phyloP scores from a whole-genome alignment of 2,888 invertebrate genomes.

The Anodontia alba region DNA sequence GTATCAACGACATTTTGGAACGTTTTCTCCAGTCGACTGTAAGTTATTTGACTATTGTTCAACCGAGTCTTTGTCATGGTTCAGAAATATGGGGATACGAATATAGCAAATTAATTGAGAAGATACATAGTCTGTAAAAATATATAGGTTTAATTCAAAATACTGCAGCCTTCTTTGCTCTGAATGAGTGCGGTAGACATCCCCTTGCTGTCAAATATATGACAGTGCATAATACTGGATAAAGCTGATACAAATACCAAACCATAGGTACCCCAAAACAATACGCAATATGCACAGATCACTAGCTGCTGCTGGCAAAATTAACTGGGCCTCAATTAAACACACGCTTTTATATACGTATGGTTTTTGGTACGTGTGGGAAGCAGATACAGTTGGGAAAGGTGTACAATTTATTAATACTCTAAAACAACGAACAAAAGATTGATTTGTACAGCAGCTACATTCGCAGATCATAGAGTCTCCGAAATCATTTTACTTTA shows the following conservation, averaged over 20 bases:
- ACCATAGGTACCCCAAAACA: too few relatives aligned
- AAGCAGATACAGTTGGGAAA: too few relatives aligned
- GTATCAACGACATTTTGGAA: constrained; percentile 2
- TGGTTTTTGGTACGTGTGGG: too few relatives aligned
- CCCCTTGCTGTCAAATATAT: background rate
- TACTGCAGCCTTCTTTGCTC: constrained; percentile 14
- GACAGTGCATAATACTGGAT: background rate
- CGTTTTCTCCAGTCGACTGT: background rate
- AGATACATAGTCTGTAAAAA: background rate
- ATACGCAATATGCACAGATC: too few relatives aligned
- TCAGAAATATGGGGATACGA: constrained; percentile 20
- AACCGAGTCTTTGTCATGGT: background rate
- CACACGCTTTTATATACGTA: too few relatives aligned
- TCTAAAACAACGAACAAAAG: too few relatives aligned
- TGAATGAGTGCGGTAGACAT: background rate
- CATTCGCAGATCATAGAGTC: too few relatives aligned
- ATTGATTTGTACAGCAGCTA: too few relatives aligned
- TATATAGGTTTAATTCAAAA: background rate
- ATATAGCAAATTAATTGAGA: background rate
- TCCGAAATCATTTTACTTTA: too few relatives aligned
- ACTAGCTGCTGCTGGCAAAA: too few relatives aligned
- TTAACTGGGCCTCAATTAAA: too few relatives aligned
- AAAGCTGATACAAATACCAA: background rate
- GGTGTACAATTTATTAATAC: too few relatives aligned
- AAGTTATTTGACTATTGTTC: constrained; percentile 27